Conservation (phyloP, 2,797 vertebrate genomes). For the Hipposideros larvatus region DNA sequence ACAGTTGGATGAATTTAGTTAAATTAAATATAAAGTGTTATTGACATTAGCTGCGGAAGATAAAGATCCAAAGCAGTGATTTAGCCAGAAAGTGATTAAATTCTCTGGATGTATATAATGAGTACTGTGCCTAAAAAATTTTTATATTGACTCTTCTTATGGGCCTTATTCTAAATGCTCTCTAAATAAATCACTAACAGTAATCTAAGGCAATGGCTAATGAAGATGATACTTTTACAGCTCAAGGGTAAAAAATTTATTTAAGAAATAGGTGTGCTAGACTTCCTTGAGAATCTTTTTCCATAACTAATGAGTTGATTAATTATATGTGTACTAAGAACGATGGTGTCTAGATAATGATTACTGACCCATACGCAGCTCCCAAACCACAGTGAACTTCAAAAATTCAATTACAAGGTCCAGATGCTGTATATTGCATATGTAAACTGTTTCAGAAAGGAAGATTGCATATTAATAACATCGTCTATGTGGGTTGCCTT, state of each 20-base stretch:
- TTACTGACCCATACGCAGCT: slow-evolving; percentile 75
- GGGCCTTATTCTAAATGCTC: neutral
- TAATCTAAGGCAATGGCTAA: slow-evolving; percentile 37
- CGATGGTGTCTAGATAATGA: slow-evolving; percentile 56
- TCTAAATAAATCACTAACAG: neutral
- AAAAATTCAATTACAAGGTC: slow-evolving; percentile 80
- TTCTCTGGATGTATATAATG: slow-evolving; percentile 15
- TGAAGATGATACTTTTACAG: slow-evolving; percentile 36
- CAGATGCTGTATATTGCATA: slow-evolving; percentile 67
- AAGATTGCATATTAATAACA: slow-evolving; percentile 74
- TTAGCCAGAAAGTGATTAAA: slow-evolving; percentile 73
- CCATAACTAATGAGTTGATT: slow-evolving; percentile 83
- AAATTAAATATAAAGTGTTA: slow-evolving; percentile 73
- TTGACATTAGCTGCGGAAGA: slow-evolving; percentile 67
- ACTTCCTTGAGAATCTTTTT: slow-evolving; percentile 74
- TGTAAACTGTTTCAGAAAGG: slow-evolving; percentile 68
- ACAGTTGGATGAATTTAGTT: slow-evolving; percentile 56
- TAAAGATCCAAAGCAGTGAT: slow-evolving; percentile 59
- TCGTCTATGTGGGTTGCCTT: slow-evolving; percentile 24
- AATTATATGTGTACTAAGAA: slow-evolving; percentile 76
- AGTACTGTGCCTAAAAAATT: neutral
- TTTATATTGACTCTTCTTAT: slow-evolving; percentile 38
- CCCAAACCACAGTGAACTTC: slow-evolving; percentile 68
- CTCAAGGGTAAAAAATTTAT: slow-evolving; percentile 72
- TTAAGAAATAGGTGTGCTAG: slow-evolving; percentile 69